These are phyloP conservation scores for Sebastes trivittatus DNA, from an alignment of 2,797 vertebrate species.

Conservation along the genomic window DNA sequence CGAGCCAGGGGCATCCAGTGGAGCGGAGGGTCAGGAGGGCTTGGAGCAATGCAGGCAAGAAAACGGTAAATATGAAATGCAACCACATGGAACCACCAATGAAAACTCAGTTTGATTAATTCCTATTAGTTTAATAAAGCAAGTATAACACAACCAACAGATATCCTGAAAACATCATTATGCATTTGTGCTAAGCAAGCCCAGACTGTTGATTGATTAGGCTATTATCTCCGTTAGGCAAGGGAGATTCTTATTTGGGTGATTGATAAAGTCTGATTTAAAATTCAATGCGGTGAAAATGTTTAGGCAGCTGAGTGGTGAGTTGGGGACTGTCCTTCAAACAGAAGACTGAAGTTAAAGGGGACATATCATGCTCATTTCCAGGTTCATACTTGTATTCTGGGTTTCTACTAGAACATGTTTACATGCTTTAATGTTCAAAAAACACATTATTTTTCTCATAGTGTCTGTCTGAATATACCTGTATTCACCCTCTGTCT, in stretches of 20 bases:
- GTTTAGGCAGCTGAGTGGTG: no score
- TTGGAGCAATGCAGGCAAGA: conserved; percentile 9
- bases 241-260: background rate
- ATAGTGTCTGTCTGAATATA: no score
- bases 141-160: background rate
- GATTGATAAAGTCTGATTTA: background rate
- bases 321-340: no score
- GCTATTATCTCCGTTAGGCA: background rate
- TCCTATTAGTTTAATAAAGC: background rate
- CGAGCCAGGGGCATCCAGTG: conserved; percentile 79
- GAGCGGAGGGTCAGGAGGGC: conserved; percentile 71
- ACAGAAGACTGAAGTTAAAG: background rate
- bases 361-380: no score
- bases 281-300: background rate
- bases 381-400: no score
- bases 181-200: background rate
- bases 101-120: background rate
- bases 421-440: no score
- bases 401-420: no score
- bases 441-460: no score
- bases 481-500: no score
- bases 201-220: background rate
- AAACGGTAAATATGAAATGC: background rate
- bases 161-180: background rate
- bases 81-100: background rate